Evolutionary conservation across 2,797 vertebrate species (phyloP), one percentile per base, ranked within the genome.

Genomic region (Brotula barbata): DNA sequence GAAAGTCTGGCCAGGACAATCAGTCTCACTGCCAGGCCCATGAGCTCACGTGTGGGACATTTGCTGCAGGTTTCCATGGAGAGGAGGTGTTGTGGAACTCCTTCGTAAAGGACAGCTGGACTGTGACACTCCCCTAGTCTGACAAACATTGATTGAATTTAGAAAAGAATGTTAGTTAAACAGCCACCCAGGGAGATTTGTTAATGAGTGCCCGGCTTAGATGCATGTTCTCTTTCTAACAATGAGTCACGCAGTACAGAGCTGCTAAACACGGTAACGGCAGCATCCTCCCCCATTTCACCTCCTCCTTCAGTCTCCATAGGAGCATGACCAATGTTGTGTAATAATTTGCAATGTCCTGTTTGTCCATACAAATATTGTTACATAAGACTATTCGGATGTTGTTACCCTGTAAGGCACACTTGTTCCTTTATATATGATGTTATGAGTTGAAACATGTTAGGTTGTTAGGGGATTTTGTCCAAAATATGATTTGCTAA

Each of bases 151-250:
- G 80, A 88, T 83, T 83, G 73, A 71, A 72, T 86, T 79, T 66
- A 44, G 39, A 33, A 65, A 83, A 71, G 78, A 85, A 86, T 87
- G 78, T 73, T 58, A 70, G 59, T 64, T 84, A 71, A 84, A 82
- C 67, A 73, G 70, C 78, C 83, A 81, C 85, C 80, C 82, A 72
- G 85, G 81, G 78, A 82, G 81, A 49, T 80, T 62, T 70, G 83
- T 89, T 89, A 89, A 89, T 89, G 86, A 88, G 71, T 82, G 66
- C 55, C 74, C 77, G 73, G 68, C 73, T 82, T 58, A 41, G 61
- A 73, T 75, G 58, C 62, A 58, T 56, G 73, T 86, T 83, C 85
- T 75, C 56, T 65, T n/a, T 82, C 71, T 58, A 71, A 64, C 72
- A 13, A 63, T 88, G 86, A 87, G 63, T 85, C 87, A 84, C 63